phyloP scores from a whole-genome alignment of 2,113 vertebrate species.

The Hylia prasina region DNA sequence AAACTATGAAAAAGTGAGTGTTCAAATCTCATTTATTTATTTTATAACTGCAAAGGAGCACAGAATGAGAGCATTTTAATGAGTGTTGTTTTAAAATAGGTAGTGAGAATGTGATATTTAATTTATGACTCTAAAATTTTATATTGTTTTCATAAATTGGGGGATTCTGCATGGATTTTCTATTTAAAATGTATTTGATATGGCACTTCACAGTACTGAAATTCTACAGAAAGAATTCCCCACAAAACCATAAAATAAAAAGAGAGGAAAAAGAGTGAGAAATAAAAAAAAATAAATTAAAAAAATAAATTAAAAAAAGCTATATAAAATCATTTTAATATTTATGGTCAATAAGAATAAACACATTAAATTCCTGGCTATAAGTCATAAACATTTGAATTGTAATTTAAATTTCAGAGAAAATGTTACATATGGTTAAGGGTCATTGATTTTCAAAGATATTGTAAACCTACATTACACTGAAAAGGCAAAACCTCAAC shows the following conservation, averaged over 20 bases:
- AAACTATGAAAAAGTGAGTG: neutral
- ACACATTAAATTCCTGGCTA: fast-evolving
- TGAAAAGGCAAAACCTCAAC: neutral
- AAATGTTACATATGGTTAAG: neutral
- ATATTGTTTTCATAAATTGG: neutral
- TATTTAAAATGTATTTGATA: neutral
- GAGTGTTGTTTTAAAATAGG: neutral
- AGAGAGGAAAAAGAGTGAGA: neutral
- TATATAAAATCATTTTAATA: neutral
- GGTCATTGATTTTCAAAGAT: neutral
- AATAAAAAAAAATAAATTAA: neutral
- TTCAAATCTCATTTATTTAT: neutral
- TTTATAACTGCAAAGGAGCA: neutral
- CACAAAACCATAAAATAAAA: neutral
- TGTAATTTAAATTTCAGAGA: neutral
- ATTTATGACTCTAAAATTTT: neutral
- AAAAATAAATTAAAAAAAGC: no score
- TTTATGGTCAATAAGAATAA: neutral
- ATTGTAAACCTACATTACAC: neutral
- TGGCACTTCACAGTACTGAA: neutral
- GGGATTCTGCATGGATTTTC: neutral
- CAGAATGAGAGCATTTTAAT: neutral
- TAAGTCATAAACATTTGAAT: neutral
- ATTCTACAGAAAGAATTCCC: neutral
- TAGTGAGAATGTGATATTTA: neutral